phyloP scores from a whole-genome alignment of 2,113 vertebrate genomes.

The Monopterus albus region DNA sequence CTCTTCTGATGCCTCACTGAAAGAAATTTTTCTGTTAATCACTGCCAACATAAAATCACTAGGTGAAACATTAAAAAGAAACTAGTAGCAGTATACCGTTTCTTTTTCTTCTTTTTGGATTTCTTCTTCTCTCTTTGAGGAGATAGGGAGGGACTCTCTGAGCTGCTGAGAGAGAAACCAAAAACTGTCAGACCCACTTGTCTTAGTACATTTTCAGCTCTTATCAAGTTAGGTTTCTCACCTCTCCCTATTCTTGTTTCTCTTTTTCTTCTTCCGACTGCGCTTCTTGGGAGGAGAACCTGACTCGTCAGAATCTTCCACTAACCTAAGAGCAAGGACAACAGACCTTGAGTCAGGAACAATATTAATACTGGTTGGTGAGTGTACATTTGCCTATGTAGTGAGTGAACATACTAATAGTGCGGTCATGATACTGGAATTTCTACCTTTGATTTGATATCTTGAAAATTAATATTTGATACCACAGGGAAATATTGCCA shows the following conservation, averaged over 20 bases:
- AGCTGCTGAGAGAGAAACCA: constrained; percentile 74
- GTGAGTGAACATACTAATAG: too few relatives aligned
- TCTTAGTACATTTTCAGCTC: neutral
- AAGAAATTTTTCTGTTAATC: constrained; percentile 38
- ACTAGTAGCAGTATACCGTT: constrained; percentile 72
- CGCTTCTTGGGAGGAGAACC: constrained; percentile 85
- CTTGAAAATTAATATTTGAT: too few relatives aligned
- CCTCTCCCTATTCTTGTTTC: constrained; percentile 87
- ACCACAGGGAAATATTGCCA: too few relatives aligned
- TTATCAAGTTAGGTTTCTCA: constrained; percentile 25
- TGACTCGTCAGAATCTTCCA: constrained; percentile 86
- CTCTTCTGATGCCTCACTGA: constrained; percentile 70
- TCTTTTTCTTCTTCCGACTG: constrained; percentile 94
- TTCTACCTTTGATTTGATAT: too few relatives aligned
- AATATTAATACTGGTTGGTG: neutral
- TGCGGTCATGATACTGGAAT: too few relatives aligned
- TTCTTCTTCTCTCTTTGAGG: constrained; percentile 87
- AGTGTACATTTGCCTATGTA: neutral
- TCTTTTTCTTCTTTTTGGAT: constrained; percentile 89
- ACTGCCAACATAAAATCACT: neutral
- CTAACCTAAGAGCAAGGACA: constrained; percentile 75
- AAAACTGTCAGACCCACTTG: neutral
- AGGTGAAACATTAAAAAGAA: rapidly evolving
- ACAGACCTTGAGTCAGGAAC: neutral
- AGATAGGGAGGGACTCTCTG: constrained; percentile 86